Evolutionary conservation across 2,888 invertebrate genomes (phyloP), one percentile per base, ranked within the genome.

Genomic region (Hipparchia semele): DNA sequence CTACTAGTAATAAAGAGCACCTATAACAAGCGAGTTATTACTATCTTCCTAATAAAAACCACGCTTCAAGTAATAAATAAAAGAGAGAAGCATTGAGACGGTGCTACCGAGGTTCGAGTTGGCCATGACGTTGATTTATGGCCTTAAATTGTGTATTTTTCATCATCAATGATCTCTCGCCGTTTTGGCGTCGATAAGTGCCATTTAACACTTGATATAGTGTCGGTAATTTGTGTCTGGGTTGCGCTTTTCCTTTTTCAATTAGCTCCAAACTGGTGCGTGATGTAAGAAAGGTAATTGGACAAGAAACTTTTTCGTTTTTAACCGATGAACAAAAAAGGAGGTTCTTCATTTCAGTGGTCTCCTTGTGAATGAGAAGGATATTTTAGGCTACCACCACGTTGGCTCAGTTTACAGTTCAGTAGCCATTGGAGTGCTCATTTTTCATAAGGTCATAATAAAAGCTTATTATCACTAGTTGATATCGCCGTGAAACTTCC

Each of bases 161-260:
- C 92, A 88, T 87, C 88, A 85, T 86, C 86, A 87, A 86, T 87
- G 88, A 86, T 86, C 86, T 84, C 87, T 87, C 87, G 89, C 85
- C 86, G 88, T 90, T 90, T 90, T 90, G 89, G 90, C 87, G 89
- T 87, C 90, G 88, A 89, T 93, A 93, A 92, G 87, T 92, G 89
- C 88, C 92, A 89, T 90, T 93, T 93, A 93, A 90, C 94, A 92
- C 93, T 90, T 94, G 94, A 94, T 94, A 82, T 92, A 94, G 93
- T 94, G 93, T 91, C 90, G 82, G 89, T 94, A 94, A 94, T 94
- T 92, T 91, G 91, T 88, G 90, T 83, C 83, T 85, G 84, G 83
- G 86, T 86, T 86, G 85, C 86, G 84, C 85, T 91, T 90, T 91
- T 90, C 87, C 83, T 86, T 92, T 93, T 92, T 94, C 94, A 93